phyloP scores from a whole-genome alignment of 2,797 vertebrate species.

The Sebastes minor region DNA sequence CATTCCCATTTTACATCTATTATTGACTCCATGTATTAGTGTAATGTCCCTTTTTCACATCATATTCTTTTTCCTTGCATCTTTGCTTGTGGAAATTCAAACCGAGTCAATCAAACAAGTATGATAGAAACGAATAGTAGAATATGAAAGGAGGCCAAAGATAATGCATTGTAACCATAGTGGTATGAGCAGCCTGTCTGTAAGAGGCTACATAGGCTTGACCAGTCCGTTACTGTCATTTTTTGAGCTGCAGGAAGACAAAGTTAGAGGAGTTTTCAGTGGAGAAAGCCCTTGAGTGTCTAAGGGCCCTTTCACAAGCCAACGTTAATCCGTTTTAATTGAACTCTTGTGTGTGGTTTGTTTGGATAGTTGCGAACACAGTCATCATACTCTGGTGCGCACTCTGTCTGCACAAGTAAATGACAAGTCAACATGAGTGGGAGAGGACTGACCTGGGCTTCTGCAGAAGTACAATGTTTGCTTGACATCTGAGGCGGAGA shows the following conservation, averaged over 20 bases:
- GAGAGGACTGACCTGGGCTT: no score
- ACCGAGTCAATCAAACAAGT: conserved; percentile 34
- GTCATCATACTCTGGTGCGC: no score
- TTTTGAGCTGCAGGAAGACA: background rate
- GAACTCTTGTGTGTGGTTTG: no score
- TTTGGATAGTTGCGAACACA: no score
- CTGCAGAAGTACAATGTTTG: no score
- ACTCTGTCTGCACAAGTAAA: no score
- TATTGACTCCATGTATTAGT: background rate
- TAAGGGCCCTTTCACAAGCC: no score
- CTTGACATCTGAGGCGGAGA: no score
- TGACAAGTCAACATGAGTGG: no score
- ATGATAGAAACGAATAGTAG: background rate
- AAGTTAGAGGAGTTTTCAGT: background rate
- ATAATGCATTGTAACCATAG: background rate
- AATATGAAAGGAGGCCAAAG: background rate
- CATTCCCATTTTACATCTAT: background rate
- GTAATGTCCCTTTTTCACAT: conserved; percentile 35
- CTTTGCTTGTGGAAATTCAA: conserved; percentile 45
- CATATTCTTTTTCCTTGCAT: conserved; percentile 18
- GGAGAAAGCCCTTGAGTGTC: no score
- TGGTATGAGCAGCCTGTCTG: background rate
- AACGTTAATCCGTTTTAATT: no score
- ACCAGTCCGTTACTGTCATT: background rate
- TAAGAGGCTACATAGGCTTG: background rate